phyloP scores from a whole-genome alignment of 2,797 vertebrate genomes.

The Brachyrhaphis roseni region DNA sequence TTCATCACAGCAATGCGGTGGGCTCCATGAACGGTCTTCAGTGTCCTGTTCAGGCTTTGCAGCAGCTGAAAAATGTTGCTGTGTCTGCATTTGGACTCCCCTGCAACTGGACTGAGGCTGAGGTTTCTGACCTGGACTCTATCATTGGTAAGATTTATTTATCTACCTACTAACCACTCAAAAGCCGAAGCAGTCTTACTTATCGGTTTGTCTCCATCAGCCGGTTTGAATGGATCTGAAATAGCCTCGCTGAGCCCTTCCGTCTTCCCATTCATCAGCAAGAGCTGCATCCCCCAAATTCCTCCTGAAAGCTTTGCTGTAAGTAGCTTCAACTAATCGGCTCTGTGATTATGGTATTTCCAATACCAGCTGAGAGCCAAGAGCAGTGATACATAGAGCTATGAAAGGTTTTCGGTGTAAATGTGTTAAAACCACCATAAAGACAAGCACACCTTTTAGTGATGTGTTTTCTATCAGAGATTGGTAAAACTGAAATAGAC shows the following conservation, averaged over 20 bases:
- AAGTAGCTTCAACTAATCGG: conserved; percentile 44
- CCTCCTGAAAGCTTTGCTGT: conserved; percentile 60
- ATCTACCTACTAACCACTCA: not conserved
- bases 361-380: not conserved
- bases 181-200: not conserved
- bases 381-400: not conserved
- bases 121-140: conserved; percentile 63
- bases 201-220: conserved; percentile 52
- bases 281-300: conserved; percentile 63
- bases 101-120: conserved; percentile 63
- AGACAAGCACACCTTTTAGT: no score
- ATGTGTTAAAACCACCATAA: not conserved
- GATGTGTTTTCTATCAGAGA: not conserved
- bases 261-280: conserved; percentile 62
- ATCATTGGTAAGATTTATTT: conserved; percentile 66
- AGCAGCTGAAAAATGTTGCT: conserved; percentile 59
- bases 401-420: not conserved
- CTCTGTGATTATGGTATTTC: not conserved
- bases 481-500: not conserved
- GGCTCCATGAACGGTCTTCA: conserved; percentile 50
- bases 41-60: conserved; percentile 45
- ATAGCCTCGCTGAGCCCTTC: conserved; percentile 54
- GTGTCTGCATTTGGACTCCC: conserved; percentile 58
- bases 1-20: conserved; percentile 73
- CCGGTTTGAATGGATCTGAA: conserved; percentile 60